These are phyloP conservation scores for Listrodromus nycthemerus DNA, from an alignment of 2,888 invertebrate genomes.

Conservation along the genomic window DNA sequence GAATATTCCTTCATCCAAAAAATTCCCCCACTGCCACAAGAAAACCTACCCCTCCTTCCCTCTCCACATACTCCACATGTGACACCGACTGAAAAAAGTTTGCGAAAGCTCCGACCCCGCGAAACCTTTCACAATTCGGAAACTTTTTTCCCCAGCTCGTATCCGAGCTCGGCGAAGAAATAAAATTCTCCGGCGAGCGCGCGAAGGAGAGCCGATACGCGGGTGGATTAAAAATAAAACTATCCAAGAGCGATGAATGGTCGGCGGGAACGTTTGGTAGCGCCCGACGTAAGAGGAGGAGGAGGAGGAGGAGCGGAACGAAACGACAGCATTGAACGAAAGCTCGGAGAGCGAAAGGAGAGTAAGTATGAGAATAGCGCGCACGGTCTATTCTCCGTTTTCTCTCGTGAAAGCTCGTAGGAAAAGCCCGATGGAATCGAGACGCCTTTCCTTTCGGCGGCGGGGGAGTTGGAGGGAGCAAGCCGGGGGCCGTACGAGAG, in stretches of 20 bases:
- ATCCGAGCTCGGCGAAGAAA: neutral
- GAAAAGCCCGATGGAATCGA: slow-evolving; percentile 50
- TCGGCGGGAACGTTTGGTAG: neutral
- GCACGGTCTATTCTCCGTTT: slow-evolving; percentile 17
- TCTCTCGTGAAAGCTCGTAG: slow-evolving; percentile 45
- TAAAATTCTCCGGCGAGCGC: slow-evolving; percentile 16
- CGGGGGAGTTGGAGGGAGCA: neutral
- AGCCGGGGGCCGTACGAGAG: slow-evolving; percentile 12
- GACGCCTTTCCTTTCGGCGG: slow-evolving; percentile 31
- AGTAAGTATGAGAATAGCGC: slow-evolving; percentile 5
- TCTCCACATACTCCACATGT: too few relatives aligned
- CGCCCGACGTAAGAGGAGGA: too few relatives aligned
- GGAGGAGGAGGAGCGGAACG: neutral
- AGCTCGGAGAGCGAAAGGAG: slow-evolving; percentile 30
- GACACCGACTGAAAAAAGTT: neutral
- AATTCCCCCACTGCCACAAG: too few relatives aligned
- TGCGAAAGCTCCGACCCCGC: neutral
- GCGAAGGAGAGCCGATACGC: neutral
- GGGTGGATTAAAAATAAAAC: slow-evolving; percentile 26
- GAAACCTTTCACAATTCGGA: neutral
- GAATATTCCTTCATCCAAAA: too few relatives aligned
- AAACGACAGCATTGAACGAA: neutral
- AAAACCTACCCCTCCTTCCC: too few relatives aligned
- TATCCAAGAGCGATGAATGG: slow-evolving; percentile 13
- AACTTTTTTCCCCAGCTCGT: neutral